Conservation (phyloP, 2,113 vertebrate genomes). For the Garra rufa region DNA sequence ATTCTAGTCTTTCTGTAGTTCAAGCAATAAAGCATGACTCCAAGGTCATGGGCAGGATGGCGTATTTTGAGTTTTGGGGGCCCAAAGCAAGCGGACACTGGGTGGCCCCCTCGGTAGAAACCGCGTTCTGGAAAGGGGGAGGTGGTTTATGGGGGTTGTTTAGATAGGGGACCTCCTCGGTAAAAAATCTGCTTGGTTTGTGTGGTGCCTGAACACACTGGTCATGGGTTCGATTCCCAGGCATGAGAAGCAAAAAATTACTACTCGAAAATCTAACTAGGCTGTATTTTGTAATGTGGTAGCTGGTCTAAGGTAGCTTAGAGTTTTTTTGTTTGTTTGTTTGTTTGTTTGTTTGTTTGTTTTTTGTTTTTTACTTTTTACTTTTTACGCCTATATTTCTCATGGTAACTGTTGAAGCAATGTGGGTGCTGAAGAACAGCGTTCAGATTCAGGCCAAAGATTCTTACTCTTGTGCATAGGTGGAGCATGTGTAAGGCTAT, state of each 20-base stretch:
- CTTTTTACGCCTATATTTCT: neutral
- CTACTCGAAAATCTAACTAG: neutral
- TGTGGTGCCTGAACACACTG: neutral
- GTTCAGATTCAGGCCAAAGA: constrained; percentile 45
- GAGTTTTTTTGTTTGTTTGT: too few relatives aligned
- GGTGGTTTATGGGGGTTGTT: too few relatives aligned
- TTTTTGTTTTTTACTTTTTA: neutral
- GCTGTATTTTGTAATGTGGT: neutral
- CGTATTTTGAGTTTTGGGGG: neutral
- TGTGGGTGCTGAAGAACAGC: constrained; percentile 75
- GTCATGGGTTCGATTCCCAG: neutral
- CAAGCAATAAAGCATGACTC: neutral
- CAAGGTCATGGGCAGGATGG: neutral
- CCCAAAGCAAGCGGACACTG: neutral
- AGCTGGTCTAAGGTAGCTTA: neutral
- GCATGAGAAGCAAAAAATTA: neutral
- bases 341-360: too few relatives aligned
- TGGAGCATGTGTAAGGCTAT: too few relatives aligned
- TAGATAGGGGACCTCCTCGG: too few relatives aligned
- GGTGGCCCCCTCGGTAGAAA: too few relatives aligned
- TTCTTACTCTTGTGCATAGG: neutral
- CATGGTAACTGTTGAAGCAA: constrained; percentile 5
- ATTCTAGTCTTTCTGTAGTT: neutral
- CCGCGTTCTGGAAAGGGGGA: neutral
- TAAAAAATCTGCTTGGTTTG: neutral